Percentiles rank a stretch among this genome's conserved stretches.
Conservation (phyloP, 2,113 vertebrate genomes). For the Ranitomeya imitator region DNA sequence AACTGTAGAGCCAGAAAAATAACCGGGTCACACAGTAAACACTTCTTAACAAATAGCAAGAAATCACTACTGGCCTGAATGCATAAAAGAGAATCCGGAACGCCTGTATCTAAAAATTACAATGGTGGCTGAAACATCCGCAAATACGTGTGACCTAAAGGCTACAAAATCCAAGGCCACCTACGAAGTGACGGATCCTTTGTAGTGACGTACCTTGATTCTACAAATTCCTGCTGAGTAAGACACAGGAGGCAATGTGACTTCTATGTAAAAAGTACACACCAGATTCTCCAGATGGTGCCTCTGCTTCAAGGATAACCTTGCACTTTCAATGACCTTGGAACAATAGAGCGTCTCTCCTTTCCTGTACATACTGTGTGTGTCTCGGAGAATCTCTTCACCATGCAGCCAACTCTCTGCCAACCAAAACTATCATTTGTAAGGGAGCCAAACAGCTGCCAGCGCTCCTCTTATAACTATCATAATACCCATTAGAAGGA, state of each 20-base stretch:
- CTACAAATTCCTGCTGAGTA: neutral
- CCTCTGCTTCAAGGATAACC: conserved; percentile 49
- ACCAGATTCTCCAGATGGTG: conserved; percentile 51
- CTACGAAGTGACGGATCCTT: neutral
- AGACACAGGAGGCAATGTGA: neutral
- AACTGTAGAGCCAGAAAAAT: neutral
- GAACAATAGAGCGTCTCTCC: conserved; percentile 38
- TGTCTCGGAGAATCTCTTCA: conserved; percentile 47
- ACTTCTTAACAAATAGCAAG: too few species aligned
- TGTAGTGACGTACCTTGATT: neutral
- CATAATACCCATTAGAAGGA: conserved; percentile 47
- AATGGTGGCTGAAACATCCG: neutral
- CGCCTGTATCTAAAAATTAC: neutral
- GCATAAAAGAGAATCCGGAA: neutral
- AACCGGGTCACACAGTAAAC: neutral
- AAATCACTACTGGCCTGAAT: neutral
- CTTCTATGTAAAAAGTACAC: conserved; percentile 3
- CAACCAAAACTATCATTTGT: conserved; percentile 53
- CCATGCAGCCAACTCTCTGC: conserved; percentile 36
- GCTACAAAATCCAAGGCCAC: neutral
- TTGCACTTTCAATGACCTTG: conserved; percentile 48
- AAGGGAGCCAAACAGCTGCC: conserved; percentile 50
- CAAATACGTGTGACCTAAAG: neutral
- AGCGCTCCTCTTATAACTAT: conserved; percentile 48
- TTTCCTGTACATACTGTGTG: conserved; percentile 49